A percentile compares a stretch with the other conserved stretches of the same genome.
Conservation (phyloP, 2,888 invertebrate species). For the Chirona hameri region DNA sequence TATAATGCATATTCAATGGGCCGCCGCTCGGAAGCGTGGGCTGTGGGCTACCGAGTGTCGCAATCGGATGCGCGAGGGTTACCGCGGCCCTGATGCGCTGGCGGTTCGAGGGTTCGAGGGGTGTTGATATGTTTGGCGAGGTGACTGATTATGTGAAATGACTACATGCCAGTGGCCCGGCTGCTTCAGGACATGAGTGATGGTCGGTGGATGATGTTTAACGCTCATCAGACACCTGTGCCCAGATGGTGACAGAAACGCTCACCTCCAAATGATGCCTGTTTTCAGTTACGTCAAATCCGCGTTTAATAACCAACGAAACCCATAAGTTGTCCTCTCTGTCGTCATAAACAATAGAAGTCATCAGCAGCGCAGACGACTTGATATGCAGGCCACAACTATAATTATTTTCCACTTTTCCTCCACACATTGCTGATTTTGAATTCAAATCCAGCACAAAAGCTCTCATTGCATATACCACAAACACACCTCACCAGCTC, state of each 20-base stretch:
- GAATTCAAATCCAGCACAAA: too few species aligned
- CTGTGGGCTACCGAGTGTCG: not conserved
- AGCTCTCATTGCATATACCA: too few species aligned
- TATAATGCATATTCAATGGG: constrained; percentile 1
- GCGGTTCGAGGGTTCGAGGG: not conserved
- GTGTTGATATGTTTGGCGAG: not conserved
- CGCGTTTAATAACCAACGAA: not conserved
- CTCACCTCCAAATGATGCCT: not conserved
- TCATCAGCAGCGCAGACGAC: too few species aligned
- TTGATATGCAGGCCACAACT: too few species aligned
- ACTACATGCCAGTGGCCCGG: not conserved
- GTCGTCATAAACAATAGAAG: too few species aligned
- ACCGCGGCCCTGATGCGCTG: not conserved
- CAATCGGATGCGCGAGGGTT: not conserved
- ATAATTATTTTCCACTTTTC: too few species aligned
- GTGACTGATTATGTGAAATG: not conserved
- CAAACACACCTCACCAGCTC: too few species aligned
- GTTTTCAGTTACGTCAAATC: not conserved
- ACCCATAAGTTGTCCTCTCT: too few species aligned
- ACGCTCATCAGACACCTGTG: not conserved
- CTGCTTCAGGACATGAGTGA: not conserved
- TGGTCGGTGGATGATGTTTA: not conserved
- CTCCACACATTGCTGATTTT: too few species aligned
- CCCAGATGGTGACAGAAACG: not conserved
- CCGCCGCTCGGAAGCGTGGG: not conserved